Percentiles rank a stretch among this genome's conserved stretches.
Conservation (phyloP, 2,797 vertebrate species). For the Calcarius lapponicus region DNA sequence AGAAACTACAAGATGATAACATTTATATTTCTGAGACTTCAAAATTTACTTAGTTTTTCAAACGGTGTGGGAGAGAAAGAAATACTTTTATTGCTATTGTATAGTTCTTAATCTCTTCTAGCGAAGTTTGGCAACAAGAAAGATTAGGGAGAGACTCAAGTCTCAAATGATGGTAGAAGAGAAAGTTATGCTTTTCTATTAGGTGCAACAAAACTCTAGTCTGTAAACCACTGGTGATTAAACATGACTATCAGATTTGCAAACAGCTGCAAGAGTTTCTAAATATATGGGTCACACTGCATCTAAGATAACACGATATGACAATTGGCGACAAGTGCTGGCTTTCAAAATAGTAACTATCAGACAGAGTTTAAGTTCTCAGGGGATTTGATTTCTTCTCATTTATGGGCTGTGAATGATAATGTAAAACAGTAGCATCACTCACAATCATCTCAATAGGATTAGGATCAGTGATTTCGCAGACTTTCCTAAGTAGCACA, state of each 20-base stretch:
- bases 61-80: background rate
- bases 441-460: background rate
- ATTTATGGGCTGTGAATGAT: background rate
- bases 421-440: background rate
- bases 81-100: background rate
- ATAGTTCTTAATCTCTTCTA: background rate
- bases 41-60: background rate
- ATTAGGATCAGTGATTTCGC: background rate
- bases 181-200: background rate
- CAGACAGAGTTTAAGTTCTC: background rate
- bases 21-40: background rate
- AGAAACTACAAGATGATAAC: background rate
- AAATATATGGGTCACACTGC: constrained; percentile 28
- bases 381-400: background rate
- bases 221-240: background rate
- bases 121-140: background rate
- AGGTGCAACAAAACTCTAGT: background rate
- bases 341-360: constrained; percentile 41
- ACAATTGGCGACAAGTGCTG: background rate
- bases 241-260: constrained; percentile 9
- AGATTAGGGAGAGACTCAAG: background rate
- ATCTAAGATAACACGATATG: constrained; percentile 22
- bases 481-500: background rate
- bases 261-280: constrained; percentile 38
- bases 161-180: background rate